phyloP scores from a whole-genome alignment of 1,140 invertebrate species.

The Dolichoris vasculosae region DNA sequence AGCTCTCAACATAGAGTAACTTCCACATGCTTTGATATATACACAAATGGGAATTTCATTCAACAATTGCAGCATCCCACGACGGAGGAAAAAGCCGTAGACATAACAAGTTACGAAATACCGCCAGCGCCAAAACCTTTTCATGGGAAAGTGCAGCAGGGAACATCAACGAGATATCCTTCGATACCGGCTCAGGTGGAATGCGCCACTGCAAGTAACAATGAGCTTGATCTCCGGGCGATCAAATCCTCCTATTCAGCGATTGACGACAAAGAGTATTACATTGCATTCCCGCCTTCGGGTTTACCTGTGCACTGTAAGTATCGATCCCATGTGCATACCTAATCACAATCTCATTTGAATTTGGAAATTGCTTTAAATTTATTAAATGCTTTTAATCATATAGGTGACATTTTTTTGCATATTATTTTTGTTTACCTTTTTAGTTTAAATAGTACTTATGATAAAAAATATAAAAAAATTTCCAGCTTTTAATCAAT shows the following conservation, averaged over 20 bases:
- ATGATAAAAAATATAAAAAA: background rate
- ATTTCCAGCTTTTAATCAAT: no score
- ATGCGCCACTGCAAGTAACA: constrained; percentile 49
- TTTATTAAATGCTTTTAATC: background rate
- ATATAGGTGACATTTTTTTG: no score
- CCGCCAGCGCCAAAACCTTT: constrained; percentile 73
- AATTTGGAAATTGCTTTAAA: no score
- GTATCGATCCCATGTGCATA: constrained; percentile 5
- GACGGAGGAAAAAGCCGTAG: constrained; percentile 62
- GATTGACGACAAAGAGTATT: constrained; percentile 67
- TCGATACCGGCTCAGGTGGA: constrained; percentile 55
- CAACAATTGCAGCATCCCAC: constrained; percentile 61
- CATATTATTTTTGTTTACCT: no score
- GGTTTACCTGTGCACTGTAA: constrained; percentile 73
- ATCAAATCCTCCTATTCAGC: constrained; percentile 55
- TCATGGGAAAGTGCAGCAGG: constrained; percentile 58
- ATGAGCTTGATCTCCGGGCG: constrained; percentile 63
- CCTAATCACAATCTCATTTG: background rate
- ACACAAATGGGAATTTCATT: background rate
- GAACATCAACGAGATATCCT: constrained; percentile 59
- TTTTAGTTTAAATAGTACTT: no score
- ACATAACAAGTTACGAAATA: constrained; percentile 70
- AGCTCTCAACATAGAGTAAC: background rate
- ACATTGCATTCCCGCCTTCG: constrained; percentile 75
- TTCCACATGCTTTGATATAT: background rate